Conservation (phyloP, 1,140 invertebrate species). For the Nebria ingens region DNA sequence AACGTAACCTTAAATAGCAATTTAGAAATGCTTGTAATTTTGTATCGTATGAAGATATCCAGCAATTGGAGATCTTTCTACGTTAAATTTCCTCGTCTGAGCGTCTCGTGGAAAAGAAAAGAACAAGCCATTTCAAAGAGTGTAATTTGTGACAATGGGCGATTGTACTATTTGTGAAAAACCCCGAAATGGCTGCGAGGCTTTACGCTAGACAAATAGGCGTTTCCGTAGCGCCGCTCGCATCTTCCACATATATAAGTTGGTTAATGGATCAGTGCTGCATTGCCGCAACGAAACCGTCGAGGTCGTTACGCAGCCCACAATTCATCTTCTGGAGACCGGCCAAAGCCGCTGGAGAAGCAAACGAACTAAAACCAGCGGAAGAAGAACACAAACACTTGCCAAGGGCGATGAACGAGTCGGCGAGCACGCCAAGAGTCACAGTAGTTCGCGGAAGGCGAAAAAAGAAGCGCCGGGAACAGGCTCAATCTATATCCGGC, state of each 20-base stretch:
- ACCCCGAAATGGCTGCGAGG: too few species aligned
- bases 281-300: slow-evolving; percentile 17
- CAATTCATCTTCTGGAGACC: slow-evolving; percentile 25
- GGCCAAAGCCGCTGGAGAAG: slow-evolving; percentile 17
- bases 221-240: neutral
- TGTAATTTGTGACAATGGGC: too few species aligned
- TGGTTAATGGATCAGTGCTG: slow-evolving; percentile 21
- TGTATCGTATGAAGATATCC: too few species aligned
- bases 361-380: too few species aligned
- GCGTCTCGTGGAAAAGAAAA: too few species aligned
- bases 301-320: slow-evolving; percentile 13
- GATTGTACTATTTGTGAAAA: too few species aligned
- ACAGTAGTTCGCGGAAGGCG: slow-evolving; percentile 13
- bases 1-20: too few species aligned
- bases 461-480: slow-evolving; percentile 4
- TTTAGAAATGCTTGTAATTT: too few species aligned
- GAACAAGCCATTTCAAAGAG: too few species aligned
- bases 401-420: slow-evolving; percentile 12
- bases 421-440: slow-evolving; percentile 4
- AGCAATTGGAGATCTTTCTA: too few species aligned
- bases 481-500: slow-evolving; percentile 20
- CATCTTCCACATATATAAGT: slow-evolving; percentile 3
- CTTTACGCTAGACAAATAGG: slow-evolving; percentile 3
- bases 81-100: too few species aligned
- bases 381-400: slow-evolving; percentile 17